Evolutionary conservation across 2,113 vertebrate species (phyloP), one percentile per base, ranked within the genome.

Genomic region (Myocastor coypus): DNA sequence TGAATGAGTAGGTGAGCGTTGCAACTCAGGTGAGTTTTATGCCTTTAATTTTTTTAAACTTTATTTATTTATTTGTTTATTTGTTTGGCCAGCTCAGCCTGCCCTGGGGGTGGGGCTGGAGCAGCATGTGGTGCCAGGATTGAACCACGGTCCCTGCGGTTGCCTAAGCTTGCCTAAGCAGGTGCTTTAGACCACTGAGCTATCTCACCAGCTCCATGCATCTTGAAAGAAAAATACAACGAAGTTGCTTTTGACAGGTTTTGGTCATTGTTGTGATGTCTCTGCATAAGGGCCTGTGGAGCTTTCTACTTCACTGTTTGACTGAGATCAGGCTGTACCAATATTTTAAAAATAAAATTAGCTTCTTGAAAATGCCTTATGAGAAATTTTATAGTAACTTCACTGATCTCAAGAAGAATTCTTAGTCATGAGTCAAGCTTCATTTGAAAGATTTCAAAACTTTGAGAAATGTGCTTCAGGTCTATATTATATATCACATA

Each of bases 391-490:
- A 57, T n/a, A 61, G 16, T 16, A 9, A 83, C 57, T 84, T 96
- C 34, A 37, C 19, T 84, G 69, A 88, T 83, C 83, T 75, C 24
- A 75, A 87, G 14, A 73, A 73, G 55, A 92, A 89, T 40, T 78
- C 20, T 91, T 34, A 4, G 6, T 63, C 85, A 26, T 91, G 78
- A 88, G 42, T 93, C 28, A 84, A 83, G 19, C 71, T 82, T 82
- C 69, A 88, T 85, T 92, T 82, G 68, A 37, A 71, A 71, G 17
- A 37, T 71, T 71, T 71, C 71, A 92, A 93, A 88, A 20, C 75
- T 17, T 75, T 83, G 46, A 93, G 69, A 73, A 16, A 87, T 32
- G 26, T 66, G 52, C 55, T 83, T 88, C 40, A 55, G 37, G 34
- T 34, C 91, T 34, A 40, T 1, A 85, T 8, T 24, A 28, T 66